These are phyloP conservation scores for Oscheius myriophilus DNA, from an alignment of 2,888 invertebrate species.

Conservation along the genomic window DNA sequence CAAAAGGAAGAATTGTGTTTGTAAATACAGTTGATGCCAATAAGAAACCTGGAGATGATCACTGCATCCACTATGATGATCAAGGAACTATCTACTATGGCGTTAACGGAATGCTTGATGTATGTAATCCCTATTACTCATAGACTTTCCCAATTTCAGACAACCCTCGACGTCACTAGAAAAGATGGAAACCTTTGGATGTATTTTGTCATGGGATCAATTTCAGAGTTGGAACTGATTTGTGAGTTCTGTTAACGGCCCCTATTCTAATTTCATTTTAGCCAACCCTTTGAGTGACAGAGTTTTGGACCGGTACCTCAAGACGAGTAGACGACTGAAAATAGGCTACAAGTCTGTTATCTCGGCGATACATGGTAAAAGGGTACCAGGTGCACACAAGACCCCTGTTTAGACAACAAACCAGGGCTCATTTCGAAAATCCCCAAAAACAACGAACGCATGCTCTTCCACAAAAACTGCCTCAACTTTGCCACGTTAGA, in stretches of 20 bases:
- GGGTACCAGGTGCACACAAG: background rate
- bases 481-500: constrained; percentile 19
- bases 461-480: constrained; percentile 13
- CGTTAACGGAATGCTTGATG: constrained; percentile 20
- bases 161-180: constrained; percentile 6
- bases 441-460: background rate
- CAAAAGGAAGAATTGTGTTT: constrained; percentile 18
- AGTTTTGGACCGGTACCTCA: constrained; percentile 16
- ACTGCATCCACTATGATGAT: constrained; percentile 17
- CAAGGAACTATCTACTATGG: constrained; percentile 24
- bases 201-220: constrained; percentile 26
- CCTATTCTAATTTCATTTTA: background rate
- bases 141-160: background rate
- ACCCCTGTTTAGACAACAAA: constrained; percentile 10
- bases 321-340: constrained; percentile 14
- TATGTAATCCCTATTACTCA: background rate
- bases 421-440: constrained; percentile 15
- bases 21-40: constrained; percentile 18
- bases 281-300: constrained; percentile 18
- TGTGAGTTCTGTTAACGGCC: constrained; percentile 2
- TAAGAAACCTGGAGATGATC: constrained; percentile 13
- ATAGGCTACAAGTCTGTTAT: constrained; percentile 21
- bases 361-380: constrained; percentile 20
- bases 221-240: constrained; percentile 25
- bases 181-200: constrained; percentile 23